Percentiles rank a stretch among this genome's conserved stretches.
Conservation (phyloP, 1,140 invertebrate species). For the Drosophila chauvacae region DNA sequence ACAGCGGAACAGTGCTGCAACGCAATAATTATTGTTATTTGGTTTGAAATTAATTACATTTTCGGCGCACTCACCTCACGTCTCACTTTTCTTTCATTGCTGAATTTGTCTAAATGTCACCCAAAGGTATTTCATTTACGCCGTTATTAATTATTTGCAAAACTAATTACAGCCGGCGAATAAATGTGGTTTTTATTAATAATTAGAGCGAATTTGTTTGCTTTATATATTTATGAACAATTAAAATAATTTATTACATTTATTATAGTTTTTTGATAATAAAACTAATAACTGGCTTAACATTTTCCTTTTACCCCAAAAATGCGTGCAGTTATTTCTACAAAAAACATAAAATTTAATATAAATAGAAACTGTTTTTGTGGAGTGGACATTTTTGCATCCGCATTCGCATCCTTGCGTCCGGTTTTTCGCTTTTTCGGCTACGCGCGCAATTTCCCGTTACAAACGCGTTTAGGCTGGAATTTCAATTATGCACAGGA, state of each 20-base stretch:
- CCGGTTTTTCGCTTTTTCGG: slow-evolving; percentile 62
- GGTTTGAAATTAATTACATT: slow-evolving; percentile 71
- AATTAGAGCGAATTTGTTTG: neutral
- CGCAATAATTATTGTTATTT: slow-evolving; percentile 67
- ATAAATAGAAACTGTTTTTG: slow-evolving; percentile 33
- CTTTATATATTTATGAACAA: neutral
- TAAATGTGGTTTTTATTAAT: neutral
- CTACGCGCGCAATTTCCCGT: slow-evolving; percentile 73
- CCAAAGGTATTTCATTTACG: slow-evolving; percentile 35
- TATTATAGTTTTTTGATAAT: neutral
- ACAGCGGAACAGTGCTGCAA: slow-evolving; percentile 20
- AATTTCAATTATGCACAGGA: slow-evolving; percentile 83
- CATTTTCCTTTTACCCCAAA: neutral
- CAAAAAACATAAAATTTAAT: neutral
- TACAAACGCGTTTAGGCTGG: slow-evolving; percentile 80
- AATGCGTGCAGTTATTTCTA: neutral
- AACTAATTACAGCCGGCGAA: slow-evolving; percentile 31
- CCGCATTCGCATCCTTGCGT: slow-evolving; percentile 58
- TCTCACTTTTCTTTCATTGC: slow-evolving; percentile 28
- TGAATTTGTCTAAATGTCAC: slow-evolving; percentile 45
- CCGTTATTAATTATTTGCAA: slow-evolving; percentile 46
- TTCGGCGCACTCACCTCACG: slow-evolving; percentile 29
- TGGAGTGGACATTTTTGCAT: slow-evolving; percentile 47
- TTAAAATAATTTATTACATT: neutral
- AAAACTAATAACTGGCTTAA: neutral